Evolutionary conservation across 92 coral and sea anemone species (phyloP).

Genomic region (Zoanthus gigantus): DNA sequence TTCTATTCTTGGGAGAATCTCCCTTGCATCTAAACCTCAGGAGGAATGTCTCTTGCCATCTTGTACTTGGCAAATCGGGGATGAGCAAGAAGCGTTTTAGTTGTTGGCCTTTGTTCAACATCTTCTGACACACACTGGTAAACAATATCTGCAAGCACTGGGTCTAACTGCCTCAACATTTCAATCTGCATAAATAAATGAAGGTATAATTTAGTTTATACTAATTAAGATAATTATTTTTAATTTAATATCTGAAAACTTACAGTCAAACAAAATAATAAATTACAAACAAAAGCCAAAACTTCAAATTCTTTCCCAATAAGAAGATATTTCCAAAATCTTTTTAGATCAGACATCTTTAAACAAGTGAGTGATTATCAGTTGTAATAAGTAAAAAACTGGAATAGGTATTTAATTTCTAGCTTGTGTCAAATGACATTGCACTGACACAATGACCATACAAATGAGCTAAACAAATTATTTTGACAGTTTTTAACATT

Average conservation of each 20-base stretch:
- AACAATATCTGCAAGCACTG: slow-evolving; percentile 21
- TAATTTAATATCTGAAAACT: neutral
- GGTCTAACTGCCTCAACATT: neutral
- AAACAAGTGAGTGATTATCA: too few species aligned
- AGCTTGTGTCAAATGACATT: too few species aligned
- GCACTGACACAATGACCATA: too few species aligned
- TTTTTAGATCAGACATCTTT: too few species aligned
- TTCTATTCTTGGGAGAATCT: too few species aligned
- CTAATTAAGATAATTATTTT: neutral
- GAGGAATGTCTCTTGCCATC: neutral
- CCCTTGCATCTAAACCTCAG: neutral
- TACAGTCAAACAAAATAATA: neutral
- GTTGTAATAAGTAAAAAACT: too few species aligned
- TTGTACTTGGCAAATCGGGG: neutral
- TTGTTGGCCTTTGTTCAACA: neutral
- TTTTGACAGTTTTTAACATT: neutral
- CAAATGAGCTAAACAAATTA: too few species aligned
- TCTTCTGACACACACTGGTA: neutral
- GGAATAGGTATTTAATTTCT: too few species aligned
- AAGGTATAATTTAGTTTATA: neutral
- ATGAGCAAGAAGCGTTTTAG: neutral
- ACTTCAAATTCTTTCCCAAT: too few species aligned
- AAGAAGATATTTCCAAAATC: too few species aligned
- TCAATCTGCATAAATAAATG: slow-evolving; percentile 1
- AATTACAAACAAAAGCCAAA: too few species aligned